Conservation (phyloP, 2,113 vertebrate genomes). For the Okapia johnstoni region DNA sequence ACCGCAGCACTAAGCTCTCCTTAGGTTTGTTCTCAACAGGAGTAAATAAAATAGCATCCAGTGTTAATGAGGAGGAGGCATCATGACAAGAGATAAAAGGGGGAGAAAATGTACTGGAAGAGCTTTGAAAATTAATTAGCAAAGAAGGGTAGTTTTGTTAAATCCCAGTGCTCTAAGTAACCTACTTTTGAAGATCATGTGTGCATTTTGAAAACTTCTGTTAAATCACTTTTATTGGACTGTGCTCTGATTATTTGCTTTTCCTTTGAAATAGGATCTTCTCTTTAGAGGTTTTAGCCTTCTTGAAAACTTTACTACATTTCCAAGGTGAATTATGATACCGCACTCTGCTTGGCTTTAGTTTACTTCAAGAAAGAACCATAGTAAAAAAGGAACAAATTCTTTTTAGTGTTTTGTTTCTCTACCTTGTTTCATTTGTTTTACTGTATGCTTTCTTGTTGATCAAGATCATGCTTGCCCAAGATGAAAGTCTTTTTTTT, state of each 20-base stretch:
- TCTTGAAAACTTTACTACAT: slow-evolving; percentile 48
- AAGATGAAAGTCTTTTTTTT: background rate
- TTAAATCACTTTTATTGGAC: slow-evolving; percentile 37
- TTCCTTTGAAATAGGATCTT: slow-evolving; percentile 44
- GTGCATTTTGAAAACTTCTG: background rate
- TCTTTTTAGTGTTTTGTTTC: background rate
- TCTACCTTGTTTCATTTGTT: background rate
- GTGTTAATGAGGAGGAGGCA: slow-evolving; percentile 27
- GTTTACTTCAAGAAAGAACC: slow-evolving; percentile 17
- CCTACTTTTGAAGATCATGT: slow-evolving; percentile 42
- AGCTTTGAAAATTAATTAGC: slow-evolving; percentile 69
- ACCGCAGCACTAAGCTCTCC: background rate
- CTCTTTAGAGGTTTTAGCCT: slow-evolving; percentile 8
- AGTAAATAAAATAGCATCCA: background rate
- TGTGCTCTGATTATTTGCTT: background rate
- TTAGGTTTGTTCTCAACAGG: background rate
- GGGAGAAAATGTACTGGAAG: background rate
- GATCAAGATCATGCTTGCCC: background rate
- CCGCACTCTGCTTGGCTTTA: background rate
- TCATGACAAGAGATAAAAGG: slow-evolving; percentile 57
- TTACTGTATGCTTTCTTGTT: slow-evolving; percentile 23
- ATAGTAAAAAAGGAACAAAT: background rate
- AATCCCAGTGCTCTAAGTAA: slow-evolving; percentile 64
- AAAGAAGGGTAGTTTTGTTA: slow-evolving; percentile 30
- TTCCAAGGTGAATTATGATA: background rate